Evolutionary conservation across 2,113 vertebrate species (phyloP), one percentile per base, ranked within the genome.

Genomic region (Brachypteracias leptosomus): DNA sequence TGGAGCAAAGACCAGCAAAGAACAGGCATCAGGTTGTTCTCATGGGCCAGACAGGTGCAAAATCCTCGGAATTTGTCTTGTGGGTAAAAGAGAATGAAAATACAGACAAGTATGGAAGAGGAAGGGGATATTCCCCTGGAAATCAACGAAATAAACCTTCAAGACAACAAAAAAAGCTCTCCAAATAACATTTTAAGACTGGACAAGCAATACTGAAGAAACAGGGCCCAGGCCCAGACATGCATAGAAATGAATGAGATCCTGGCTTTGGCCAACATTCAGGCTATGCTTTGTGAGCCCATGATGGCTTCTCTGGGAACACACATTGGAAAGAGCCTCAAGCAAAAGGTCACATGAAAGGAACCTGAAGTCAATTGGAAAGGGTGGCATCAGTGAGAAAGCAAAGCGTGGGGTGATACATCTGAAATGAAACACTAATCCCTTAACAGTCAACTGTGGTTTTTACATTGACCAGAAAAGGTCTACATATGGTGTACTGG

Each of bases 381-480:
- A 81, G 61, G 57, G 47, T 65, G 61, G 77, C 63, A 74, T 12
- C 73, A 52, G 76, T 5, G 17, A 81, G 85, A 89, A n/a, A 35
- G 59, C 51, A 68, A 72, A 93, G 52, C 22, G 4, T 74, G 55
- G 72, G 55, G 93, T 49, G 54, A 68, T 82, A 46, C 33, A 79
- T 58, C 71, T 51, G 72, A 91, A 63, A 61, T 84, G 73, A 88
- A 93, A 95, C 65, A 67, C 49, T 81, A 88, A 94, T 88, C 79
- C 72, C 11, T 0, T 52, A 47, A 65, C 13, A 7, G 61, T 51
- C 84, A 75, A 89, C 12, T 21, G 44, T 44, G 70, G 79, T 51
- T 96, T 89, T 94, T 40, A 72, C 73, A 81, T 31, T 92, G 96
- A 93, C 92, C 92, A 86, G 82, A 68, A 88, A 84, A 95, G 89